Evolutionary conservation across 2,113 vertebrate genomes (phyloP), one percentile per base, ranked within the genome.

Genomic region (Hystrix brachyura): DNA sequence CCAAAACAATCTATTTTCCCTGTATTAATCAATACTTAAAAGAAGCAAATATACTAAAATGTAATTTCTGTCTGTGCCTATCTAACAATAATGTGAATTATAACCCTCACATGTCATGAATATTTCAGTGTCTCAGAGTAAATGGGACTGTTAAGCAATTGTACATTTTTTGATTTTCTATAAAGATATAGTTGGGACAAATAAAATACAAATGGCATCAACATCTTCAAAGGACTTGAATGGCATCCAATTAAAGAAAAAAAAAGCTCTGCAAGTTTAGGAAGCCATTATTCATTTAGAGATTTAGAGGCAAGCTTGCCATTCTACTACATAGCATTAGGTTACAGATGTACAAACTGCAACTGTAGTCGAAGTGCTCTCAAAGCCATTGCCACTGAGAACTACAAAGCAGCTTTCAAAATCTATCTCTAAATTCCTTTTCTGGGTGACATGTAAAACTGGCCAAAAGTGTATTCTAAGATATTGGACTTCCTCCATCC

Each of bases 201-300:
- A 95, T 60, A 53, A 94, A 83, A 74, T 11, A 48, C 57, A 53
- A 95, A 91, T 83, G 48, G 53, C 21, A 87, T 23, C 53, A 60
- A 60, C 43, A 78, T 11, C 32, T 86, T 87, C 78, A 71, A 82
- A 89, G 79, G 59, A 48, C 27, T 78, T 89, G 1, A 94, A 84
- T 1, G 29, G 69, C 23, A 64, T n/a, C 51, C 81, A 93, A 57
- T 71, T 69, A 91, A 60, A 57, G 46, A 59, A n/a, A 48, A 69
- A 69, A 93, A 38, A 83, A 72, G 10, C 38, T 60, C 67, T 32
- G 9, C 81, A 67, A 85, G 29, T 69, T 59, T 27, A 83, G 83
- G 72, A 94, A 72, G 19, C 21, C 29, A 19, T 7, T 29, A 1
- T 55, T 82, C 10, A 90, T 79, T 90, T 79, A 53, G 60, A 94